Percentiles rank a stretch among this genome's conserved stretches.
phyloP scores from a whole-genome alignment of 2,797 vertebrate genomes.

The Peromyscus nudipes region DNA sequence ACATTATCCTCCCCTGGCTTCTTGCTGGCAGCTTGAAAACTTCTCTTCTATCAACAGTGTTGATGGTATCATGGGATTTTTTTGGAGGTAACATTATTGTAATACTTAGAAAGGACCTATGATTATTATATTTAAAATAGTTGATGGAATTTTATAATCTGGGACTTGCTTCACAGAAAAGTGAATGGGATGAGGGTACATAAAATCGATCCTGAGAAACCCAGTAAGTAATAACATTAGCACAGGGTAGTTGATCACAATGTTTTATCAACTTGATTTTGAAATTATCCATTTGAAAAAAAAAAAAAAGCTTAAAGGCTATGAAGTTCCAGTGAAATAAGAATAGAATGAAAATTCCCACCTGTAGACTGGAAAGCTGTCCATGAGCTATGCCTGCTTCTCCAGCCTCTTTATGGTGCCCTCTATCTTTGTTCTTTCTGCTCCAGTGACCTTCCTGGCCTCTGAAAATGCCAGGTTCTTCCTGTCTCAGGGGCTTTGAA shows the following conservation, averaged over 20 bases:
- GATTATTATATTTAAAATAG: not conserved
- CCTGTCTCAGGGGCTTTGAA: not conserved
- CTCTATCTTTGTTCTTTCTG: not conserved
- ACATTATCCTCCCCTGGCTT: not conserved
- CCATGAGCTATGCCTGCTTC: not conserved
- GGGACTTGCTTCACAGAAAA: not conserved
- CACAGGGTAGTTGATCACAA: not conserved
- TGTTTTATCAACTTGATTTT: constrained; percentile 3
- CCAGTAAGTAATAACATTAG: not conserved
- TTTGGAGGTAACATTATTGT: not conserved
- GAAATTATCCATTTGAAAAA: not conserved
- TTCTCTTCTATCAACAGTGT: not conserved
- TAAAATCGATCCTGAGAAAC: not conserved
- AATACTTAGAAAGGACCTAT: not conserved
- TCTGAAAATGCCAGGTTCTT: not conserved
- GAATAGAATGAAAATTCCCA: not conserved
- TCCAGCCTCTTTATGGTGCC: not conserved
- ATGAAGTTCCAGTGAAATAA: not conserved
- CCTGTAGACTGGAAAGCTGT: not conserved
- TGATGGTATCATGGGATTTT: not conserved
- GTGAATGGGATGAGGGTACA: no score
- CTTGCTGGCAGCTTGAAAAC: not conserved
- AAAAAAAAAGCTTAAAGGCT: not conserved
- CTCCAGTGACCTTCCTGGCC: not conserved
- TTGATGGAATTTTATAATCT: not conserved